Base-by-base conservation (phyloP, 2,113 vertebrate genomes). In the Leptosomus discolor region DNA sequence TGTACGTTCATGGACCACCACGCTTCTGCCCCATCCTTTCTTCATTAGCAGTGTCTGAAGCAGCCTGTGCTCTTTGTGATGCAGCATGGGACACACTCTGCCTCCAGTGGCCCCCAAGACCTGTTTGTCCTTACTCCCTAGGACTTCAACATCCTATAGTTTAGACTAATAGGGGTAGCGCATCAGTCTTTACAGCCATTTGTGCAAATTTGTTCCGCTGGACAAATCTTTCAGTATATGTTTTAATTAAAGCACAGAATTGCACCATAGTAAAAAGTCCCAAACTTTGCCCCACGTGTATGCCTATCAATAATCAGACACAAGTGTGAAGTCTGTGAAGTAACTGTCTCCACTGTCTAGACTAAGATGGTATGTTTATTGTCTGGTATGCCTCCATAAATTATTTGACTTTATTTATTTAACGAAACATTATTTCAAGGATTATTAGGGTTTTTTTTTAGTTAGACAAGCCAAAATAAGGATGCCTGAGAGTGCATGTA, bases 21-120 rank as follows among this genome's bases (percentile, higher is more conserved):
- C 15, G 7, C 11, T 81, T 37, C 45, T 90, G 50, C 32, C 18
- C 8, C 27, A 18, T 41, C 29, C 41, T 63, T 56, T 48, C 54
- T 37, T 12, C 21, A 7, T 8, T 30, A 75, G 37, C 68, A 41
- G 27, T 0, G 0, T 18, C 29, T 50, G 23, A 54, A 50, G 23
- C 16, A 75, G 24, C 5, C 58, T 41, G 24, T 50, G 50, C 30
- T n/a, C 39, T 58, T 0, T 12, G 23, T 1, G 8, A 54, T 45
- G 8, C 5, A 61, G 19, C 34, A 39, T 0, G 2, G 14, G 39
- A 32, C 24, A 18, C 2, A 0, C 32, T 83, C 18, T 58, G 29
- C 12, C 15, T n/a, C 46, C 0, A 0, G 24, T 30, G 22, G 37
- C 29, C 21, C 32, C 34, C 4, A 1, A 67, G 21, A 12, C 36